Evolutionary conservation across 1,140 invertebrate genomes (phyloP).

Genomic region (Pseudachorutes palmiensis): DNA sequence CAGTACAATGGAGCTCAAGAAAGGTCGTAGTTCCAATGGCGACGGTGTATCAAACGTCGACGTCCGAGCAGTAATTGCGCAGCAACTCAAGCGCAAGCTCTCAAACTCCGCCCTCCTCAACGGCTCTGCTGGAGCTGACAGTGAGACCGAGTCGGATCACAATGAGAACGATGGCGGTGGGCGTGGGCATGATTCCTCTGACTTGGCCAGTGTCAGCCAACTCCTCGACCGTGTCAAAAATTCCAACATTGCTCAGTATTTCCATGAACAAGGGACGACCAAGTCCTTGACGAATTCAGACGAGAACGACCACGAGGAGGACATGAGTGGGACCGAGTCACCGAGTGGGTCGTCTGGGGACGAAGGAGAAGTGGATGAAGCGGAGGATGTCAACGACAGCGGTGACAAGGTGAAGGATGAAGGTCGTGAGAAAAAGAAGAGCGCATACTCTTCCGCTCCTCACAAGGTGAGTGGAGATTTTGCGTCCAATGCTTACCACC

Average conservation of each 20-base stretch:
- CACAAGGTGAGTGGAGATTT: constrained; percentile 56
- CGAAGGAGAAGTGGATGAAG: neutral
- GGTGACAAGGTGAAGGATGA: constrained; percentile 42
- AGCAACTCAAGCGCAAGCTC: constrained; percentile 58
- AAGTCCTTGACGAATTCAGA: constrained; percentile 38
- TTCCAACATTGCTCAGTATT: constrained; percentile 53
- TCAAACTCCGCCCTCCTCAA: constrained; percentile 34
- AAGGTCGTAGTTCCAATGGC: constrained; percentile 42
- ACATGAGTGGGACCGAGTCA: constrained; percentile 37
- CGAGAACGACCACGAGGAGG: constrained; percentile 38
- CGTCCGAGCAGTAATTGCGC: constrained; percentile 68
- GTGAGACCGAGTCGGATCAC: constrained; percentile 40
- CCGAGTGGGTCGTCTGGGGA: constrained; percentile 4
- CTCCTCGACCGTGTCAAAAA: constrained; percentile 70
- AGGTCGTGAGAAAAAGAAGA: constrained; percentile 63
- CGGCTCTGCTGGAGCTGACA: constrained; percentile 22
- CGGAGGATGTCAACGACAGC: constrained; percentile 15
- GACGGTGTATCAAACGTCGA: constrained; percentile 41
- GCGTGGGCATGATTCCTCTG: constrained; percentile 41
- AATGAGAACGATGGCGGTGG: constrained; percentile 27
- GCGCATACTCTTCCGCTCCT: constrained; percentile 89
- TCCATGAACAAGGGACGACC: constrained; percentile 32
- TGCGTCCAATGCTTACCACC: constrained; percentile 28
- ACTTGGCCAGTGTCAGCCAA: constrained; percentile 66
- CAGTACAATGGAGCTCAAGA: constrained; percentile 10